phyloP scores from a whole-genome alignment of 2,113 vertebrate genomes.

The Nibea coibor region DNA sequence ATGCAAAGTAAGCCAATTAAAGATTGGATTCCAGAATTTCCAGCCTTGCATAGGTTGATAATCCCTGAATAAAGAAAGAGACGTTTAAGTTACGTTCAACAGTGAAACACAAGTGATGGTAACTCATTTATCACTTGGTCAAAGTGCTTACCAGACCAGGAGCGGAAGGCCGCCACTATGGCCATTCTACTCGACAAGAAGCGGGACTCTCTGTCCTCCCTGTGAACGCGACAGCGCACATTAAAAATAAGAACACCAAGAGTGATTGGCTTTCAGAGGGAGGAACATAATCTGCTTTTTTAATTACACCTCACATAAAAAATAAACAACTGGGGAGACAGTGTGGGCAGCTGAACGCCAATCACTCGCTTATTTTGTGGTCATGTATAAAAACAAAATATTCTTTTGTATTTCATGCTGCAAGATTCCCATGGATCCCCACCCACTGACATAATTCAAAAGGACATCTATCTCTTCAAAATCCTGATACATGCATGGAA shows the following conservation, averaged over 20 bases:
- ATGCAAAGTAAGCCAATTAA: constrained; percentile 97
- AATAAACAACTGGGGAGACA: too few species aligned
- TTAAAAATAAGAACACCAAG: background rate
- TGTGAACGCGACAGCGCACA: constrained; percentile 65
- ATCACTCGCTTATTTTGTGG: too few species aligned
- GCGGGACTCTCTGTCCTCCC: constrained; percentile 96
- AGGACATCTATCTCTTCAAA: too few species aligned
- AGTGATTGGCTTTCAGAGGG: too few species aligned
- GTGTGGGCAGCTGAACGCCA: too few species aligned
- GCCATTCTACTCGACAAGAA: constrained; percentile 98
- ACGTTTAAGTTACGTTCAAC: background rate
- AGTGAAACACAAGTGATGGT: constrained; percentile 6
- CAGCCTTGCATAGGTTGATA: constrained; percentile 97
- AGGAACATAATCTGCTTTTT: too few species aligned
- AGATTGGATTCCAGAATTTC: constrained; percentile 97
- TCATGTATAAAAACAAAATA: too few species aligned
- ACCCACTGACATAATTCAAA: too few species aligned
- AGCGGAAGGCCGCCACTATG: constrained; percentile 96
- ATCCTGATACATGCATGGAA: too few species aligned
- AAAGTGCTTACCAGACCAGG: constrained; percentile 93
- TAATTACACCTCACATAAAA: too few species aligned
- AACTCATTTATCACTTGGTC: background rate
- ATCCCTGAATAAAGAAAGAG: constrained; percentile 86
- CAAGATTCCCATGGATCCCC: too few species aligned
- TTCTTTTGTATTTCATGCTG: too few species aligned